Conservation (phyloP, 2,113 vertebrate species). For the Cephalophus harveyi region DNA sequence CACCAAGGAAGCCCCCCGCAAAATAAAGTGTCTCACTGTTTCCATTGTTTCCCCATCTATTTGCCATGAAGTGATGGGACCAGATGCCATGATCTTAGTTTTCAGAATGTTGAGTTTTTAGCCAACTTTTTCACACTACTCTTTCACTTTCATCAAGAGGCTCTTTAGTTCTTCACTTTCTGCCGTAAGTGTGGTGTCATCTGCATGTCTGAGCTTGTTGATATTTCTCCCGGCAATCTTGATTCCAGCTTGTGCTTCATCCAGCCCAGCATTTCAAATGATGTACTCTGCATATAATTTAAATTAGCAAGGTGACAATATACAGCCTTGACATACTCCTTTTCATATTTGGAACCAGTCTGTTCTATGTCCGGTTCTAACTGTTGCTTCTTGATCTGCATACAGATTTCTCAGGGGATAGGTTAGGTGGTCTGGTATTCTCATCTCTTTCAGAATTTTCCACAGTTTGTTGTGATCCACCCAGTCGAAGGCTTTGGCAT, state of each 20-base stretch:
- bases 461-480: background rate
- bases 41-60: background rate
- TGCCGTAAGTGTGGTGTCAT: background rate
- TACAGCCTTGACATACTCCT: background rate
- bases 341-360: background rate
- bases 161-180: background rate
- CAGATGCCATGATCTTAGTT: background rate
- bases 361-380: background rate
- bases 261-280: background rate
- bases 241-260: background rate
- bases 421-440: background rate
- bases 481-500: background rate
- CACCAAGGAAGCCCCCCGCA: too few relatives aligned
- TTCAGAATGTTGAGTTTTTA: background rate
- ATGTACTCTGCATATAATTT: background rate
- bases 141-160: background rate
- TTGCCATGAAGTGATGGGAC: background rate
- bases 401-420: background rate
- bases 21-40: background rate
- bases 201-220: background rate
- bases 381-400: background rate
- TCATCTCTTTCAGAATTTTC: background rate
- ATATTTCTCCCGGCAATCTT: background rate
- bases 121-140: background rate
- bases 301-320: background rate